A percentile compares a stretch with the other conserved stretches of the same genome.
Conservation (phyloP, 2,113 vertebrate species). For the Vulpes ferrilata region DNA sequence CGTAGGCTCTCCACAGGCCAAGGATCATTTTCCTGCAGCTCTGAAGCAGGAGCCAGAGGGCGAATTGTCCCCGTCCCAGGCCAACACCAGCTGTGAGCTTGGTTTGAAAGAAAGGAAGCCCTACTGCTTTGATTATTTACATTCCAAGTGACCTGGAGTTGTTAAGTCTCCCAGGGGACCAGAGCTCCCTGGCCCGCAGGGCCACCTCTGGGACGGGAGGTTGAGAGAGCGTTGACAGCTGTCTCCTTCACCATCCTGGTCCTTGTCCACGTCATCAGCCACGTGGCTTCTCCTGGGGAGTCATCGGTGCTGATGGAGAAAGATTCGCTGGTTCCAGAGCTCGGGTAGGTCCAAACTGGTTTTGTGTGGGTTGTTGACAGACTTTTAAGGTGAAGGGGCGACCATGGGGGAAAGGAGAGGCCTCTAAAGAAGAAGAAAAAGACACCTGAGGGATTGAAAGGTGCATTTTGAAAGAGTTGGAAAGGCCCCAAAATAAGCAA, state of each 20-base stretch:
- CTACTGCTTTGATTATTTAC: slow-evolving; percentile 8
- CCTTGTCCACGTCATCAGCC: background rate
- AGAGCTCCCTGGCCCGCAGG: background rate
- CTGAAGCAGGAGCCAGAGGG: background rate
- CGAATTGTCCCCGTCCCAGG: background rate
- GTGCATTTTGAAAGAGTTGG: background rate
- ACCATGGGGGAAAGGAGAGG: background rate
- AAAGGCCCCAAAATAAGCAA: slow-evolving; percentile 47
- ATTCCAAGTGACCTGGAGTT: slow-evolving; percentile 57
- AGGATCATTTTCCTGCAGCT: slow-evolving; percentile 24
- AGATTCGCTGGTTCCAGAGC: slow-evolving; percentile 21
- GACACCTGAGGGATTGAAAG: background rate
- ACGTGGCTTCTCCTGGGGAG: background rate
- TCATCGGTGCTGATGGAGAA: background rate
- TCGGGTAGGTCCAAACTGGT: slow-evolving; percentile 66
- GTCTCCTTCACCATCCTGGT: background rate
- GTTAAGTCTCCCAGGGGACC: background rate
- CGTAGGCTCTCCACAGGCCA: accelerated
- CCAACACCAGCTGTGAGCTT: background rate
- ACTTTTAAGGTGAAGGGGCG: background rate
- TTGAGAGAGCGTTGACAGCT: background rate
- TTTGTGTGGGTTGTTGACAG: slow-evolving; percentile 39
- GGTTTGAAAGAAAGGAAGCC: slow-evolving; percentile 20
- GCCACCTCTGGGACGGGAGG: background rate
- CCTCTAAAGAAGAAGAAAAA: background rate